These are phyloP conservation scores for Sebastes diaconus DNA, from an alignment of 2,797 vertebrate species.

Conservation along the genomic window DNA sequence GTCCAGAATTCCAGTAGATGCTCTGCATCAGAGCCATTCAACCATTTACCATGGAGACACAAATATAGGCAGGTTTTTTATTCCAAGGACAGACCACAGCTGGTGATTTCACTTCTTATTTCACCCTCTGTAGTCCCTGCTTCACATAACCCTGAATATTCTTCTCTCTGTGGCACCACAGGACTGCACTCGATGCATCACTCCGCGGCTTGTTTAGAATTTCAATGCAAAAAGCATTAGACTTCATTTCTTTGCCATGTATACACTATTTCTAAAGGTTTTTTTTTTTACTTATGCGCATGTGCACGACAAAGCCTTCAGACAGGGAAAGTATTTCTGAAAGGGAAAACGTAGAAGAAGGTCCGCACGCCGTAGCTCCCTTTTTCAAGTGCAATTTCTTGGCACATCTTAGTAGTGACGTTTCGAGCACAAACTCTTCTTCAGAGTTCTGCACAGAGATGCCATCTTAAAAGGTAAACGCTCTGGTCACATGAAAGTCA, in stretches of 20 bases:
- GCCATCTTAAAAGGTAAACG: no score
- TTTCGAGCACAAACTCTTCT: no score
- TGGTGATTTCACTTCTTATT: constrained; percentile 20
- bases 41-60: constrained; percentile 1
- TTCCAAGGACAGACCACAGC: constrained; percentile 22
- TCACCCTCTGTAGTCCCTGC: not conserved
- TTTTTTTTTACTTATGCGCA: not conserved
- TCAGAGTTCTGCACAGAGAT: no score
- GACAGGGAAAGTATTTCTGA: not conserved
- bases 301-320: not conserved
- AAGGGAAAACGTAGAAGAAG: not conserved
- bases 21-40: constrained; percentile 11
- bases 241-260: not conserved
- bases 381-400: no score
- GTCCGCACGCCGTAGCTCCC: no score
- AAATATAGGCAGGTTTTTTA: constrained; percentile 2
- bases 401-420: no score
- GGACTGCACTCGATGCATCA: not conserved
- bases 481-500: no score
- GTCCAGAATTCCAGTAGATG: constrained; percentile 27
- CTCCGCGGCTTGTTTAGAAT: not conserved
- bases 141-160: not conserved
- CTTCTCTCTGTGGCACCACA: not conserved
- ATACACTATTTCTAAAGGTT: not conserved
- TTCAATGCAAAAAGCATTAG: not conserved